Conservation (phyloP, 1,140 invertebrate genomes). For the Tetramorium alpestre region DNA sequence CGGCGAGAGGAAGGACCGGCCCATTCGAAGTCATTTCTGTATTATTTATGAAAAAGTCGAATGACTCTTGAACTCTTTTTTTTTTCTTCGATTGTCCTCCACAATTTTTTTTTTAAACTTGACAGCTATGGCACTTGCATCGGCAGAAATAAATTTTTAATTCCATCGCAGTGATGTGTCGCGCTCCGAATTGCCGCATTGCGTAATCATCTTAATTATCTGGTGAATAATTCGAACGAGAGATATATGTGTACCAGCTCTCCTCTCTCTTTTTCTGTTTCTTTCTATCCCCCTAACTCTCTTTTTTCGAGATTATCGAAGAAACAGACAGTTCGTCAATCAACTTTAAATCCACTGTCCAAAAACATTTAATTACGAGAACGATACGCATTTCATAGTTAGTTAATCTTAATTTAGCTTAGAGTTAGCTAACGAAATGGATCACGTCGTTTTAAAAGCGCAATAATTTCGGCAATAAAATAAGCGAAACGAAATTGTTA, state of each 20-base stretch:
- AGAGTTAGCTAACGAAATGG: not conserved
- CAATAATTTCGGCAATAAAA: not conserved
- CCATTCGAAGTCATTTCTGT: not conserved
- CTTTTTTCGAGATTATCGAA: not conserved
- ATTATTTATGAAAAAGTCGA: conserved; percentile 35
- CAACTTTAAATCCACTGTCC: conserved; percentile 11
- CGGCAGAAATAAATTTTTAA: conserved; percentile 9
- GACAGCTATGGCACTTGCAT: not conserved
- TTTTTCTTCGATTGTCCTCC: not conserved
- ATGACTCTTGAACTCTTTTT: not conserved
- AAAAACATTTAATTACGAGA: conserved; percentile 16
- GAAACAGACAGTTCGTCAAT: not conserved
- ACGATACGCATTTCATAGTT: conserved; percentile 5
- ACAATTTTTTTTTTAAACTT: not conserved
- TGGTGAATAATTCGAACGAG: conserved; percentile 19
- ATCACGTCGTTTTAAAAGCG: not conserved
- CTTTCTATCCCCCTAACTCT: not conserved
- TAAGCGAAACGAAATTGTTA: not conserved
- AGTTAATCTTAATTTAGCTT: not conserved
- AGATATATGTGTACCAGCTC: not conserved
- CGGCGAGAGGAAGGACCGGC: conserved; percentile 19
- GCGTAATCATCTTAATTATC: conserved; percentile 37
- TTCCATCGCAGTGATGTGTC: not conserved
- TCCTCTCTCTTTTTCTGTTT: not conserved
- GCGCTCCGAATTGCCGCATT: not conserved